A percentile compares a stretch with the other conserved stretches of the same genome.
These are phyloP conservation scores for Sialis lutaria DNA, from an alignment of 2,888 invertebrate genomes.

Conservation along the genomic window DNA sequence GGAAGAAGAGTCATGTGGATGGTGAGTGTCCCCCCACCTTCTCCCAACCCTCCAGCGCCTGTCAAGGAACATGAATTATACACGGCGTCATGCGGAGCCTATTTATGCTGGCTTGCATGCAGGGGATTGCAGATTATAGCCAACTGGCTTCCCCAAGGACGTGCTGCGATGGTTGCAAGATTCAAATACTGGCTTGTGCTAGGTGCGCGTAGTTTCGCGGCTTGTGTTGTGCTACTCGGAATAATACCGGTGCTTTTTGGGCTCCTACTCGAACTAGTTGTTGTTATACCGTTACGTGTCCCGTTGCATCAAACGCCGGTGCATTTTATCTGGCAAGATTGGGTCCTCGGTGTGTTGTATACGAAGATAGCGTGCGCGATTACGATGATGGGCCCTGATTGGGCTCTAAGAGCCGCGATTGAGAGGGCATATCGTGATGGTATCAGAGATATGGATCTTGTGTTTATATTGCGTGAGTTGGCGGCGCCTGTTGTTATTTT, in stretches of 20 bases:
- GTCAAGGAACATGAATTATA: conserved; percentile 75
- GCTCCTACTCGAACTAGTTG: conserved; percentile 73
- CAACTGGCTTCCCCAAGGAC: conserved; percentile 81
- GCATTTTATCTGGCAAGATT: conserved; percentile 84
- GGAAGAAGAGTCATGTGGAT: conserved; percentile 86
- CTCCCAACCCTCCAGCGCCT: conserved; percentile 14
- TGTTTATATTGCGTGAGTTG: conserved; percentile 67
- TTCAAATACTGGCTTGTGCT: conserved; percentile 55
- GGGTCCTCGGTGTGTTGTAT: conserved; percentile 94
- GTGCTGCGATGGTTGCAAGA: conserved; percentile 53
- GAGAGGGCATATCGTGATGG: conserved; percentile 91
- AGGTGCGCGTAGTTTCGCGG: conserved; percentile 61
- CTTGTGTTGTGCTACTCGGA: conserved; percentile 62
- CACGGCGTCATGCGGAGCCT: conserved; percentile 86
- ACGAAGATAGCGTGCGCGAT: conserved; percentile 94
- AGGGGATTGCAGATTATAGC: conserved; percentile 65
- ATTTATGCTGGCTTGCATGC: conserved; percentile 86
- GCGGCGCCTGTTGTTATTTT: conserved; percentile 80
- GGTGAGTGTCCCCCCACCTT: conserved; percentile 31
- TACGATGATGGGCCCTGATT: conserved; percentile 97
- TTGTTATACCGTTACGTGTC: conserved; percentile 84
- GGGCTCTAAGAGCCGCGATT: conserved; percentile 78
- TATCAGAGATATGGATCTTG: conserved; percentile 78
- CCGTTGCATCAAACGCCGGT: conserved; percentile 83
- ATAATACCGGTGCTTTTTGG: conserved; percentile 87